Conservation (phyloP, 2,888 invertebrate species). For the Plagiodera versicolora region DNA sequence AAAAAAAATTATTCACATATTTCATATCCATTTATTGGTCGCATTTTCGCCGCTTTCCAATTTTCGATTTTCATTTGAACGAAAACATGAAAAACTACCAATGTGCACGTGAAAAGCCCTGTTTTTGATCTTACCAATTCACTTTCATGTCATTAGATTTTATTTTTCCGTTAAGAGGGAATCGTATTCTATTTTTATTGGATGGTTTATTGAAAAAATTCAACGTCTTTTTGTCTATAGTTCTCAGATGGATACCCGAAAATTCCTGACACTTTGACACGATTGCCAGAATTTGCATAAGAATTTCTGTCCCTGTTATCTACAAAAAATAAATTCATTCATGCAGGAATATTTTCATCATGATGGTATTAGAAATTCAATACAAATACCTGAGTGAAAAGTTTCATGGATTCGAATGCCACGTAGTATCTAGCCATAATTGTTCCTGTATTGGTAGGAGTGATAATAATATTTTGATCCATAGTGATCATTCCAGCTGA, state of each 20-base stretch:
- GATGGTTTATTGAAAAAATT: slow-evolving; percentile 71
- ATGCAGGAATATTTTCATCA: no score
- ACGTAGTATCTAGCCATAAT: slow-evolving; percentile 74
- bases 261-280: slow-evolving; percentile 69
- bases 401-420: slow-evolving; percentile 75
- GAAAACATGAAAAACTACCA: no score
- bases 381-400: slow-evolving; percentile 61
- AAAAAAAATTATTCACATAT: no score
- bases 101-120: no score
- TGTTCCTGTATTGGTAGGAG: slow-evolving; percentile 65
- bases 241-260: slow-evolving; percentile 67
- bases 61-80: no score
- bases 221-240: slow-evolving; percentile 68
- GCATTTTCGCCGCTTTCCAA: no score
- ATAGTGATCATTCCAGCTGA: slow-evolving; percentile 65
- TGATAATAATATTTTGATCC: slow-evolving; percentile 60
- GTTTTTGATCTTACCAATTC: slow-evolving; percentile 70
- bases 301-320: slow-evolving; percentile 62
- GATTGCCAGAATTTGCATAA: slow-evolving; percentile 60
- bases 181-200: slow-evolving; percentile 62
- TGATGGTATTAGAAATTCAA: background rate
- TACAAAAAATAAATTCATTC: no score
- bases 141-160: slow-evolving; percentile 73
- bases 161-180: slow-evolving; percentile 71
- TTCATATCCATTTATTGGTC: no score